Evolutionary conservation across 2,113 vertebrate genomes (phyloP), one percentile per base, ranked within the genome.

Genomic region (Oplegnathus fasciatus): DNA sequence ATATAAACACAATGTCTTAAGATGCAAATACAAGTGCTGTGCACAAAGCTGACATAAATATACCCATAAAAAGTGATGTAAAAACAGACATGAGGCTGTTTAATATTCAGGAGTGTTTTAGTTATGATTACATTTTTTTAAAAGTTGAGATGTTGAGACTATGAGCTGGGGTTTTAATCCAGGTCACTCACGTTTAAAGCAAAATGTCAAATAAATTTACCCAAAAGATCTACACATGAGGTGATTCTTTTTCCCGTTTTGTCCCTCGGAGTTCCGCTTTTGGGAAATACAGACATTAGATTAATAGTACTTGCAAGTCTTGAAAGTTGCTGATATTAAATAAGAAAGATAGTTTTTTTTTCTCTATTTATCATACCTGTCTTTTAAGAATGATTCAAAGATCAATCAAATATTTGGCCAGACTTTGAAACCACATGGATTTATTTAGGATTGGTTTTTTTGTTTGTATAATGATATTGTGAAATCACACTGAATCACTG

Each of bases 401-500:
- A 42, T 78, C 2, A 2, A 78, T 85, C 50, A 72, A 78, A 84
- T 82, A 75, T 89, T 79, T 69, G 42, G 20, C 64, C 77, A 81
- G 69, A 55, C 64, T 65, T 80, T 80, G 30, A 77, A 82, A 80
- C 42, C 30, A 54, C 37, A 18, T 55, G 37, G 48, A 52, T 80
- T 69, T 78, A 67, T 81, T 61, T 28, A 64, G 71, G 32, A 64
- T 75, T 91, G 42, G 79, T 75, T 61, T 77, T 62, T 61, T 46
- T 77, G 64, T 73, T 64, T 75, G 42, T 30, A 8, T 28, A 55
- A 66, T 15, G 15, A n/a, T 61, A 26, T 85, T 69, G 61, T 70
- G 75, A 85, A 82, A 74, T 66, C 62, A 65, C 50, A 55, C 61
- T 67, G 40, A 77, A 60, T 8, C 22, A n/a, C 57, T 15, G 6